phyloP scores from a whole-genome alignment of 2,113 vertebrate genomes.

The Pterocles orientalis region DNA sequence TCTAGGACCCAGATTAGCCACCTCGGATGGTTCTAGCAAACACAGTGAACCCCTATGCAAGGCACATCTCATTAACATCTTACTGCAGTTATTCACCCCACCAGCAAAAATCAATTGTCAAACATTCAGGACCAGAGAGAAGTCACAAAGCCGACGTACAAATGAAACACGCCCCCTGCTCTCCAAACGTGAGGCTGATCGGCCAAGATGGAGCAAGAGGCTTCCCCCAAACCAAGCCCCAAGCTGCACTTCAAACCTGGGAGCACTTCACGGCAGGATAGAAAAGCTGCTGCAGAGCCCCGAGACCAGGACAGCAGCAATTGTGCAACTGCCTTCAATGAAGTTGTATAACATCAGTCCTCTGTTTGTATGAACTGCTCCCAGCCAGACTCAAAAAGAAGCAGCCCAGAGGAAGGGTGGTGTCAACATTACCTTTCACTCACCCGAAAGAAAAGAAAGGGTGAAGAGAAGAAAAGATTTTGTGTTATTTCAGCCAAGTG shows the following conservation, averaged over 20 bases:
- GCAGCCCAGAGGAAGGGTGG: constrained; percentile 64
- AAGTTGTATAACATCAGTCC: constrained; percentile 14
- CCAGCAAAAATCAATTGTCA: neutral
- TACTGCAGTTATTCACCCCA: neutral
- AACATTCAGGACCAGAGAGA: neutral
- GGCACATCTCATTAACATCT: neutral
- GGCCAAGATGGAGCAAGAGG: neutral
- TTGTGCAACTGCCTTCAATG: neutral
- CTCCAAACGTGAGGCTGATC: neutral
- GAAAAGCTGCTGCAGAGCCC: neutral
- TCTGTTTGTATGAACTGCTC: constrained; percentile 12
- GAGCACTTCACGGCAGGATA: neutral
- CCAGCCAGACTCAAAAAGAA: neutral
- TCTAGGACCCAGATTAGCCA: neutral
- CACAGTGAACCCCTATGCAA: rapidly evolving
- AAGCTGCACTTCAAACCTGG: neutral
- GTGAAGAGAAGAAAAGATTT: neutral
- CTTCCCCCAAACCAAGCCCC: neutral
- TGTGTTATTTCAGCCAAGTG: rapidly evolving
- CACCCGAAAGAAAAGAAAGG: neutral
- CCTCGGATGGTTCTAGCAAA: neutral
- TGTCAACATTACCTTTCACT: constrained; percentile 46
- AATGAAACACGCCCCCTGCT: neutral
- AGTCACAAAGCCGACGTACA: neutral
- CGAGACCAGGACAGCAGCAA: neutral